These are phyloP conservation scores for Bombylius major DNA, from an alignment of 2,888 invertebrate genomes.

Conservation along the genomic window DNA sequence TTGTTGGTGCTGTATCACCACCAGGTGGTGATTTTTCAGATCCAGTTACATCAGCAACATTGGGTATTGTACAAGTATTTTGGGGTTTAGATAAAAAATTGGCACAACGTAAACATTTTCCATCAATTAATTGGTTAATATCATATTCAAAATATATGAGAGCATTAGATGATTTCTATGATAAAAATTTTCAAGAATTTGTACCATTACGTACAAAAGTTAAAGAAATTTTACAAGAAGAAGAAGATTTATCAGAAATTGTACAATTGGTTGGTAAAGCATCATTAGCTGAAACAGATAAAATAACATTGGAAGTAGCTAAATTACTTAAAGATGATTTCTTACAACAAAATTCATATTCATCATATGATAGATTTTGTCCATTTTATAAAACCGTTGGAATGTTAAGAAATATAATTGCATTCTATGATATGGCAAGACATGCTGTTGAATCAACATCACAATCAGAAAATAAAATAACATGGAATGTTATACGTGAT, in stretches of 20 bases:
- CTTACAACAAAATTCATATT: conserved; percentile 98
- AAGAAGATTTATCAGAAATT: conserved; percentile 98
- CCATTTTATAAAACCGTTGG: conserved; percentile 99
- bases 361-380: conserved; percentile 91
- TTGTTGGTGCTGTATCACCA: conserved; percentile 98
- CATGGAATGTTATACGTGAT: conserved; percentile 95
- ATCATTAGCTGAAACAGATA: conserved; percentile 95
- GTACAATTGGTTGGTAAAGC: conserved; percentile 99
- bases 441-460: conserved; percentile 97
- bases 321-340: conserved; percentile 98
- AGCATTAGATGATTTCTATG: conserved; percentile 97
- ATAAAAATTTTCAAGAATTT: conserved; percentile 95
- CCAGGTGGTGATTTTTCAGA: conserved; percentile 99
- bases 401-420: conserved; percentile 96
- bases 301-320: conserved; percentile 97
- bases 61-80: conserved; percentile 98
- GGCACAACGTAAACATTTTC: conserved; percentile 99
- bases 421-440: conserved; percentile 95
- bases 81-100: conserved; percentile 99
- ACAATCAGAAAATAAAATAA: conserved; percentile 97
- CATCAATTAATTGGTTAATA: conserved; percentile 99
- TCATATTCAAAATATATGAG: conserved; percentile 98
- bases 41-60: conserved; percentile 97
- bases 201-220: conserved; percentile 91
- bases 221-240: conserved; percentile 93